These are phyloP conservation scores for Arctia plantaginis DNA, from an alignment of 2,888 invertebrate species.

Conservation along the genomic window DNA sequence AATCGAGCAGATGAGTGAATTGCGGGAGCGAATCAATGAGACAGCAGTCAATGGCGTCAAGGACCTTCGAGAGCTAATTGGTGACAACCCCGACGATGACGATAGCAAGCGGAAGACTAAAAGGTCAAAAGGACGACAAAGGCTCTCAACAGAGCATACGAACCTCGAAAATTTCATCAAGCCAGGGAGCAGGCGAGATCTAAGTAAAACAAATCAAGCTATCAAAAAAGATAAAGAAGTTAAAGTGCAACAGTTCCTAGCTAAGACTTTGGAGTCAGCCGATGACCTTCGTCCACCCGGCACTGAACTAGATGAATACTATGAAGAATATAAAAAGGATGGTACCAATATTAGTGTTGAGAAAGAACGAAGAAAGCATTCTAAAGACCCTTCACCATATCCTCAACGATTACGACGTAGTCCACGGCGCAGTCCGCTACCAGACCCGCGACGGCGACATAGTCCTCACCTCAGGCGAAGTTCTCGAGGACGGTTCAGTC, in stretches of 20 bases:
- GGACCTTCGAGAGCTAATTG: slow-evolving; percentile 71
- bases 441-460: slow-evolving; percentile 43
- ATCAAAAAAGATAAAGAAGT: slow-evolving; percentile 79
- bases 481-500: slow-evolving; percentile 5
- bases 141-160: slow-evolving; percentile 34
- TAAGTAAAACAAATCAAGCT: slow-evolving; percentile 78
- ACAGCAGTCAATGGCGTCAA: slow-evolving; percentile 63
- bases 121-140: slow-evolving; percentile 29
- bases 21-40: slow-evolving; percentile 52
- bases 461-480: slow-evolving; percentile 1
- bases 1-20: slow-evolving; percentile 21
- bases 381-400: slow-evolving; percentile 3
- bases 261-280: slow-evolving; percentile 73
- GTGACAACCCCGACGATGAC: slow-evolving; percentile 44
- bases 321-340: slow-evolving; percentile 52
- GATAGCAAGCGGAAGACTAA: slow-evolving; percentile 1
- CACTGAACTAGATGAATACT: slow-evolving; percentile 80
- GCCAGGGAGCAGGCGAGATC: slow-evolving; percentile 80
- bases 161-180: slow-evolving; percentile 72
- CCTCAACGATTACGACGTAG: slow-evolving; percentile 21
- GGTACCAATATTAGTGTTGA: slow-evolving; percentile 28
- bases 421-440: slow-evolving; percentile 18
- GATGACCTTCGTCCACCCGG: slow-evolving; percentile 79
- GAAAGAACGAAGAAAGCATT: not conserved
- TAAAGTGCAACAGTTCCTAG: slow-evolving; percentile 78